These are phyloP conservation scores for Yponomeuta evonymella DNA, from an alignment of 2,888 invertebrate genomes.

Conservation along the genomic window DNA sequence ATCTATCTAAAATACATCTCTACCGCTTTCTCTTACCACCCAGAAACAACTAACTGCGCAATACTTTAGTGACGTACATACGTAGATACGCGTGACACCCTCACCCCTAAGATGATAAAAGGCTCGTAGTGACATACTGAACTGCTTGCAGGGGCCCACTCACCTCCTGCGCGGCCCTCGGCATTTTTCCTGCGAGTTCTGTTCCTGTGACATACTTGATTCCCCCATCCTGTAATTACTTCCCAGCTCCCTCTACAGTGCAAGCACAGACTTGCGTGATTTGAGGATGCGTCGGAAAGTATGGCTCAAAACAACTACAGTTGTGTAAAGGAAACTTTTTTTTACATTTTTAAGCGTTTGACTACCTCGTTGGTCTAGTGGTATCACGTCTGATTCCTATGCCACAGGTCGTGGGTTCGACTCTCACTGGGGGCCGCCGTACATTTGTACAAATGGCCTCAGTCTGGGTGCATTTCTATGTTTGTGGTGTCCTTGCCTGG, in stretches of 20 bases:
- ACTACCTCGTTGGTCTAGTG: too few species aligned
- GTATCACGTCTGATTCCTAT: too few species aligned
- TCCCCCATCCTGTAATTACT: slow-evolving; percentile 67
- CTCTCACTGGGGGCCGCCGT: too few species aligned
- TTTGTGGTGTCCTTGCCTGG: too few species aligned
- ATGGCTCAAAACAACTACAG: background rate
- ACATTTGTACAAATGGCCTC: too few species aligned
- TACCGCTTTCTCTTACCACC: too few species aligned
- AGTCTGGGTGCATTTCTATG: too few species aligned
- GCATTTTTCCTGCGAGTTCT: slow-evolving; percentile 71
- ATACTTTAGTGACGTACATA: background rate
- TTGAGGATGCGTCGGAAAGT: background rate
- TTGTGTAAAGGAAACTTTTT: background rate
- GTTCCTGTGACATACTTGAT: slow-evolving; percentile 73
- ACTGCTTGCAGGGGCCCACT: slow-evolving; percentile 71
- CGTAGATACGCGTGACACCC: background rate
- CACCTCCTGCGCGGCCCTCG: slow-evolving; percentile 63
- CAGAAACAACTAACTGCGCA: too few species aligned
- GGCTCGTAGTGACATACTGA: slow-evolving; percentile 72
- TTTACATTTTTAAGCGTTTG: background rate
- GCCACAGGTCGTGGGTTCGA: too few species aligned
- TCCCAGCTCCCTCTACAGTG: slow-evolving; percentile 25
- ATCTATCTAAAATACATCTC: too few species aligned
- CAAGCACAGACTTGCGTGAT: background rate
- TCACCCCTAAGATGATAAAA: slow-evolving; percentile 32